phyloP scores from a whole-genome alignment of 2,888 invertebrate species.

The Sepioteuthis lessoniana region DNA sequence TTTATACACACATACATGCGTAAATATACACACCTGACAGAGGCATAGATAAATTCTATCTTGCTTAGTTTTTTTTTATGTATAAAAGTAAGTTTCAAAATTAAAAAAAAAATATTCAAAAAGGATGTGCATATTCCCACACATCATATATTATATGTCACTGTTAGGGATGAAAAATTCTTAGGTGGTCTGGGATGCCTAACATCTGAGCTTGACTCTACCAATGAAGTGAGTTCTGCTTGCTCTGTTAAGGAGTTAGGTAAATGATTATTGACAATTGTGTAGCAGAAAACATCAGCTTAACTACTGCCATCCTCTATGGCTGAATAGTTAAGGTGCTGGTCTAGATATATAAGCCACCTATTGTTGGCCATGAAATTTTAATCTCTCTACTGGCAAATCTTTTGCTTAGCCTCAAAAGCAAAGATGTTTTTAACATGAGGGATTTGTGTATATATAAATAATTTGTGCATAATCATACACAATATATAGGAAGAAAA shows the following conservation, averaged over 20 bases:
- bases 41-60: background rate
- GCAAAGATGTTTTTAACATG: background rate
- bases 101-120: background rate
- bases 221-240: too few relatives aligned
- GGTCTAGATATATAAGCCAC: too few relatives aligned
- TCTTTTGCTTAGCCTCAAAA: background rate
- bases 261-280: too few relatives aligned
- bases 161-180: background rate
- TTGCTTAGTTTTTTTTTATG: background rate
- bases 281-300: too few relatives aligned
- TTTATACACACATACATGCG: background rate
- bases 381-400: background rate
- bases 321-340: too few relatives aligned
- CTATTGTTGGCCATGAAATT: too few relatives aligned
- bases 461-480: background rate
- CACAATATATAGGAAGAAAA: background rate
- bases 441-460: background rate
- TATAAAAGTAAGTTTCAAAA: background rate
- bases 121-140: background rate
- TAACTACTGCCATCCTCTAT: too few relatives aligned
- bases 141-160: slow-evolving; percentile 14
- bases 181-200: background rate
- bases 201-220: too few relatives aligned
- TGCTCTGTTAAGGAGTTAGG: too few relatives aligned
- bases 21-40: background rate